Base-by-base conservation (phyloP, 2,888 invertebrate species). In the Torymus auratus region DNA sequence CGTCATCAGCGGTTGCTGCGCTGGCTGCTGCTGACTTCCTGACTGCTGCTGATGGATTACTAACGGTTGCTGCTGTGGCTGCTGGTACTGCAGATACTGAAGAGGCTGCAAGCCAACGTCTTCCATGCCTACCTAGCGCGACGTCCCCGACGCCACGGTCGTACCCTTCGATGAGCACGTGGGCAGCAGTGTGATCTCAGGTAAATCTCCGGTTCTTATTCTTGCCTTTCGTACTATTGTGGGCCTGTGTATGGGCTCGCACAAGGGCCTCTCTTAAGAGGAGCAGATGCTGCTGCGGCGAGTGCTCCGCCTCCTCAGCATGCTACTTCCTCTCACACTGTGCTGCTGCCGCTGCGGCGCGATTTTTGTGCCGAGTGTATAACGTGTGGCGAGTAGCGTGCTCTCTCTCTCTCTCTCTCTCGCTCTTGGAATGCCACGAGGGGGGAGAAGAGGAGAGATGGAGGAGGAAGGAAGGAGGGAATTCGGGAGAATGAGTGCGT, bases 1-100 rank as follows among this genome's bases (percentile, higher is more conserved):
- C 84, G 93, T 93, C 91, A 92, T 93, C 88, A 92, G 89, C 90
- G 75, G 56, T 74, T 56, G 74, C 14, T 58, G 78, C 52, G 41
- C 23, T 70, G 23, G 2, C 20, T 41, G 41, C 7, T 41, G 41
- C 41, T 41, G 41, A 41, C 41, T 41, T 7, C 41, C 41, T 41
- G 41, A 41, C 41, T 41, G 41, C 2, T 28, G 28, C 7, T 41
- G 41, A 10, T 41, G 41, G 41, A 41, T 41, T 41, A 41, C 41
- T 41, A 41, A 7, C 74, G 52, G 74, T 11, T 58, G 78, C 28
- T 61, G 70, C 20, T 50, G 75, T 13, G 41, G 55, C 62, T 15
- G 70, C n/a, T 23, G 58, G 58, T 70, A 58, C 58, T 70, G 70
- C 73, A 28, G 73, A 15, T 28, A 62, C 28, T 65, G 72, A 23